phyloP scores from a whole-genome alignment of 2,888 invertebrate species.

The Alloplasta piceator region DNA sequence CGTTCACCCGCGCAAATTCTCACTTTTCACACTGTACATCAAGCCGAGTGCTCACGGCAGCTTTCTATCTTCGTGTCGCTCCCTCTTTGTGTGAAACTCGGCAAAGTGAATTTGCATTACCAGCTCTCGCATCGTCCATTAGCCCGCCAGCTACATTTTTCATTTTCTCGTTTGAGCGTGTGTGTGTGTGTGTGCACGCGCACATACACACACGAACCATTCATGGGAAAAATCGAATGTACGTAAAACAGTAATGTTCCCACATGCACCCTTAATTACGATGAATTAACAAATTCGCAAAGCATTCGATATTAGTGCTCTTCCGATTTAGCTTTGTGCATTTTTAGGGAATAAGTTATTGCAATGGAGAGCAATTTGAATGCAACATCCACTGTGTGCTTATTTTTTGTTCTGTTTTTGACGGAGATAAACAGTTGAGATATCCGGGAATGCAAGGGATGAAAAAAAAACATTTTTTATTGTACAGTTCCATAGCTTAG shows the following conservation, averaged over 20 bases:
- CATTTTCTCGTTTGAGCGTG: slow-evolving; percentile 65
- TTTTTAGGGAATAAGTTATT: neutral
- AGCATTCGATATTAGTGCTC: slow-evolving; percentile 69
- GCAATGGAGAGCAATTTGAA: neutral
- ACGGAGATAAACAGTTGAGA: neutral
- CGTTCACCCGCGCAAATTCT: slow-evolving; percentile 25
- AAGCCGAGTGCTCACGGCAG: slow-evolving; percentile 13
- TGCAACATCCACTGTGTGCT: slow-evolving; percentile 11
- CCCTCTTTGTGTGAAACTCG: slow-evolving; percentile 59
- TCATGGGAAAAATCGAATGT: slow-evolving; percentile 12
- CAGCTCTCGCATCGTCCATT: slow-evolving; percentile 74
- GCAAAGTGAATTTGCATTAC: slow-evolving; percentile 78
- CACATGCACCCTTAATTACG: slow-evolving; percentile 48
- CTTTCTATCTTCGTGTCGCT: slow-evolving; percentile 36
- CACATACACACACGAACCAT: slow-evolving; percentile 22
- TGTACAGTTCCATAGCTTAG: no score
- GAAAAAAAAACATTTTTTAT: no score
- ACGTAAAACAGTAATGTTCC: slow-evolving; percentile 20
- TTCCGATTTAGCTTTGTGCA: slow-evolving; percentile 33
- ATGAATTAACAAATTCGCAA: slow-evolving; percentile 75
- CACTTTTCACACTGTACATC: slow-evolving; percentile 33
- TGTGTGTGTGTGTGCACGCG: neutral
- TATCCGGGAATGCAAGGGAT: no score
- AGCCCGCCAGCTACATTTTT: slow-evolving; percentile 75
- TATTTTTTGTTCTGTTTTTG: neutral